phyloP scores from a whole-genome alignment of 2,797 vertebrate genomes.

The Pangasius mekongensis region DNA sequence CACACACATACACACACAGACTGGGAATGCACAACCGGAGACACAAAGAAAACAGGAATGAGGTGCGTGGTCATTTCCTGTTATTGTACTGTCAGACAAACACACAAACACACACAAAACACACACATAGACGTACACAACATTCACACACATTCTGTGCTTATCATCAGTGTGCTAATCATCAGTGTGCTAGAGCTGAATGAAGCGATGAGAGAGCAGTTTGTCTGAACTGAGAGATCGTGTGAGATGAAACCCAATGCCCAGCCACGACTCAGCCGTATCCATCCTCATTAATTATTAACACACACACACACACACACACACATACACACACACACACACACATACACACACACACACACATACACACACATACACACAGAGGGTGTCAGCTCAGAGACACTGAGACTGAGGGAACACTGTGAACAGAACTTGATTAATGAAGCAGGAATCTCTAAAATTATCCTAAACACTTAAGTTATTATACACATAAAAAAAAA shows the following conservation, averaged over 20 bases:
- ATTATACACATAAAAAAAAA: neutral
- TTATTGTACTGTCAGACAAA: neutral
- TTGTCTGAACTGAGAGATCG: constrained; percentile 7
- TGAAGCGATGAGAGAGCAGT: constrained; percentile 17
- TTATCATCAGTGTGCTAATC: neutral
- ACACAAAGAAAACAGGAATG: constrained; percentile 21
- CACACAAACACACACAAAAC: neutral
- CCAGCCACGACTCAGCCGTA: neutral
- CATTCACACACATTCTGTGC: neutral
- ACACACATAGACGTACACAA: neutral
- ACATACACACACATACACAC: neutral
- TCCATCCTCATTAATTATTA: constrained; percentile 33
- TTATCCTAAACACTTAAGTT: neutral
- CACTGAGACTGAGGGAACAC: neutral
- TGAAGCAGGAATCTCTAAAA: neutral
- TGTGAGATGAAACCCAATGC: constrained; percentile 7
- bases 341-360: neutral
- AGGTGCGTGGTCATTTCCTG: constrained; percentile 15
- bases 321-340: too few relatives aligned
- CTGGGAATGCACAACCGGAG: constrained; percentile 11
- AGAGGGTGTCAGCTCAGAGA: neutral
- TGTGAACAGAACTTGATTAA: neutral
- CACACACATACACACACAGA: constrained; percentile 5
- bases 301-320: neutral
- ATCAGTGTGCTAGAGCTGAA: constrained; percentile 3